Evolutionary conservation across 2,113 vertebrate species (phyloP).

Genomic region (Micromys minutus): DNA sequence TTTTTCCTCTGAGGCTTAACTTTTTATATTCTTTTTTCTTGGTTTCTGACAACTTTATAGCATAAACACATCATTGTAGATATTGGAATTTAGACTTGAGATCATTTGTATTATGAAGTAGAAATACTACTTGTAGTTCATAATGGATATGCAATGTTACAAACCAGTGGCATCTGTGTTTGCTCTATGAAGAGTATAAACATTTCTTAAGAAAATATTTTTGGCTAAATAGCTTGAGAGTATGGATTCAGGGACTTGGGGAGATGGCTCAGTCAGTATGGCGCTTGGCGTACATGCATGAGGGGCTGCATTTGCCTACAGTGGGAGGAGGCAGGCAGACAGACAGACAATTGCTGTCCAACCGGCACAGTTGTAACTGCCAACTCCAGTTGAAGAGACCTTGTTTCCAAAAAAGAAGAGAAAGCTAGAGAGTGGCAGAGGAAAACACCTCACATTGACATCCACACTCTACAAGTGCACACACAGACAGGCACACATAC

Average conservation of each 20-base stretch:
- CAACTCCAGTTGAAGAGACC: background rate
- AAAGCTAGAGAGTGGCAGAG: background rate
- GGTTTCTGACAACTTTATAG: constrained; percentile 58
- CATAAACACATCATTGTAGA: constrained; percentile 41
- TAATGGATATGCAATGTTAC: constrained; percentile 32
- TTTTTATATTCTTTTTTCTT: constrained; percentile 44
- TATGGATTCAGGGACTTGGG: background rate
- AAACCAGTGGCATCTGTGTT: constrained; percentile 55
- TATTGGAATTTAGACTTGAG: constrained; percentile 57
- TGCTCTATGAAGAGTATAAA: constrained; percentile 33
- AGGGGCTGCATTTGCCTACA: background rate
- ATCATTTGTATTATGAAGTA: constrained; percentile 64
- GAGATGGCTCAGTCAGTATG: background rate
- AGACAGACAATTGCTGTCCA: background rate
- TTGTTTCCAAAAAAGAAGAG: background rate
- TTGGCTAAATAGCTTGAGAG: background rate
- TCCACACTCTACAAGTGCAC: background rate
- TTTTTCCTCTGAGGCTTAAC: constrained; percentile 37
- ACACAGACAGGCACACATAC: background rate
- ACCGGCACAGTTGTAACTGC: background rate
- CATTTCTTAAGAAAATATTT: background rate
- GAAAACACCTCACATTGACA: too few relatives aligned
- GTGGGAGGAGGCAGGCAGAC: background rate
- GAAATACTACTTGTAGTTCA: constrained; percentile 45
- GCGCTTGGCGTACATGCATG: background rate